Percentiles rank a stretch among this genome's conserved stretches.
These are phyloP conservation scores for Grammomys surdaster DNA, from an alignment of 2,113 vertebrate genomes.

Conservation along the genomic window DNA sequence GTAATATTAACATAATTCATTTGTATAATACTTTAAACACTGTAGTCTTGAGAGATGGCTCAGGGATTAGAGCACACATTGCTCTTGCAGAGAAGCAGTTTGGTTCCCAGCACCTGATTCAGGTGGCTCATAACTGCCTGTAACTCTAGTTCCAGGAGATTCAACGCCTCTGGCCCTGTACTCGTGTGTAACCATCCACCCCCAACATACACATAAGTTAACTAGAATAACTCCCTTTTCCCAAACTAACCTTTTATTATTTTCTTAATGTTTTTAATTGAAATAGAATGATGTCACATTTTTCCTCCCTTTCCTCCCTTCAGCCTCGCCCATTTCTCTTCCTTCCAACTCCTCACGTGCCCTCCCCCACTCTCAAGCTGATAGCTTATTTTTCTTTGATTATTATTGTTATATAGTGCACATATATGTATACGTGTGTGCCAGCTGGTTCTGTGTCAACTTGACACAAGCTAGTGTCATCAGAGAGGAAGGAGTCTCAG, in stretches of 20 bases:
- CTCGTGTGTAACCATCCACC: accelerated
- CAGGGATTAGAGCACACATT: background rate
- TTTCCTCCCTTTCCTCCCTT: background rate
- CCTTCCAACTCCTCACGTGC: background rate
- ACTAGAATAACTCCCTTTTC: background rate
- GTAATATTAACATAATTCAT: background rate
- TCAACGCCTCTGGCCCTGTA: background rate
- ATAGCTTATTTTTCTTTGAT: background rate
- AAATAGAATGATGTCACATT: background rate
- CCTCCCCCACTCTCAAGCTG: background rate
- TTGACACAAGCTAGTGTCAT: background rate
- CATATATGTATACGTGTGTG: background rate
- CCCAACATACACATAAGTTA: too few relatives aligned
- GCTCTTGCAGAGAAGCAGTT: background rate
- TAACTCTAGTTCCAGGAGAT: background rate
- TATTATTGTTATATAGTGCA: background rate
- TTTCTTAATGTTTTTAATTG: background rate
- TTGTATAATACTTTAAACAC: background rate
- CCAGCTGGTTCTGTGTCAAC: background rate
- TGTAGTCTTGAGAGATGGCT: background rate
- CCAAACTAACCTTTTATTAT: background rate
- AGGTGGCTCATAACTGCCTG: background rate
- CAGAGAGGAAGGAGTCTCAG: background rate
- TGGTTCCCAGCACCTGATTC: background rate
- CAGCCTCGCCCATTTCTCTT: background rate